A percentile compares a stretch with the other conserved stretches of the same genome.
Conservation (phyloP, 2,797 vertebrate genomes). For the Tenualosa thibaudeaui region DNA sequence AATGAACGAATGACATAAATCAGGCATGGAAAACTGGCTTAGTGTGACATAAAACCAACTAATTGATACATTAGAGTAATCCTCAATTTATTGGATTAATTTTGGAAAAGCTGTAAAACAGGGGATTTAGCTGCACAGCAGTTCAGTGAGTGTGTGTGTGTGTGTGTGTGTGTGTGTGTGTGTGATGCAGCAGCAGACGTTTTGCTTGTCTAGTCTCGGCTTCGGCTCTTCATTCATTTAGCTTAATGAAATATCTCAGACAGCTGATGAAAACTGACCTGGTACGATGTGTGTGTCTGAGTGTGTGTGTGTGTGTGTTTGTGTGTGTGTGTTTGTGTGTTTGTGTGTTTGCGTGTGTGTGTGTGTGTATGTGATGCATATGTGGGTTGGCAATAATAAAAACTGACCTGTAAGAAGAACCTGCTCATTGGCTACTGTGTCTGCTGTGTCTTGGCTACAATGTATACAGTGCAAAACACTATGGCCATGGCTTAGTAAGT, state of each 20-base stretch:
- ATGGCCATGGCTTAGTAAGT: background rate
- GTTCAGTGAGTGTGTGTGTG: background rate
- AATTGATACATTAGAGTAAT: constrained; percentile 23
- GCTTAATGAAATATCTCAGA: background rate
- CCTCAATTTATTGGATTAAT: constrained; percentile 17
- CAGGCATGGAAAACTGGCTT: constrained; percentile 13
- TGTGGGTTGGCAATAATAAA: no score
- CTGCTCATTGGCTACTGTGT: no score
- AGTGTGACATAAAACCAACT: background rate
- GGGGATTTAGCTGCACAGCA: background rate
- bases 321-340: background rate
- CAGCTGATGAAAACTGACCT: background rate
- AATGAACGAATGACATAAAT: constrained; percentile 9
- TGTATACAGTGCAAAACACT: no score
- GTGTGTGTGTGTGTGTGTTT: background rate
- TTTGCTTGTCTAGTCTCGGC: background rate
- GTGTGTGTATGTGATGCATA: no score
- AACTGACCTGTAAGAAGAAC: no score
- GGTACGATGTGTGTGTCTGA: background rate
- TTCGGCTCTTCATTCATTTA: background rate
- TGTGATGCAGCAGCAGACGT: background rate
- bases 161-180: constrained; percentile 8
- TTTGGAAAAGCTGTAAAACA: background rate
- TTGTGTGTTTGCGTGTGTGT: background rate
- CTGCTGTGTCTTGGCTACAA: no score